Evolutionary conservation across 2,797 vertebrate genomes (phyloP).

Genomic region (Emydoidea blandingii): DNA sequence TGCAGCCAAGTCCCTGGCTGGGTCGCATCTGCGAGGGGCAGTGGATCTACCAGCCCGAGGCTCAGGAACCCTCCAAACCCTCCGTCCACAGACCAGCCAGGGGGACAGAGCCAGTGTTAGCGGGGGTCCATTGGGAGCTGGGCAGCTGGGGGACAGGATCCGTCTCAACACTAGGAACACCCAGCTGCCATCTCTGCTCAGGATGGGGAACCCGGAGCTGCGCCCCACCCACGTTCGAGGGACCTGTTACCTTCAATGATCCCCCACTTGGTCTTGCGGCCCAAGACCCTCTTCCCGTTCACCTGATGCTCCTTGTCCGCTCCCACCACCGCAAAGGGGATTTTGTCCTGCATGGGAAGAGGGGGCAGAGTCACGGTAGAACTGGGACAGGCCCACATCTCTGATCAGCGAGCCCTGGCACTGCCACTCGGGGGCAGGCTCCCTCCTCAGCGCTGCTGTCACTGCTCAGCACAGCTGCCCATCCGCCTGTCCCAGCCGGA

Average conservation of each 20-base stretch:
- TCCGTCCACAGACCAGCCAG: neutral
- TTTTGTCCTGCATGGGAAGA: slow-evolving; percentile 84
- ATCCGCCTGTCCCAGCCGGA: neutral
- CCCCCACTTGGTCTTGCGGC: slow-evolving; percentile 97
- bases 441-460: neutral
- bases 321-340: slow-evolving; percentile 96
- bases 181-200: neutral
- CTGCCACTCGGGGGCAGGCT: neutral
- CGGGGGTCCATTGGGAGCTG: too few species aligned
- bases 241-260: slow-evolving; percentile 91
- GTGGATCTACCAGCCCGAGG: neutral
- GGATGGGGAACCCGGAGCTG: neutral
- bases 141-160: neutral
- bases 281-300: slow-evolving; percentile 93
- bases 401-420: neutral
- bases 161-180: neutral
- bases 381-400: neutral
- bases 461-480: neutral
- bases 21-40: too few species aligned
- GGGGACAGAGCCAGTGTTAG: neutral
- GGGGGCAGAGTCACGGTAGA: neutral
- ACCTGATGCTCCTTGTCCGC: slow-evolving; percentile 94
- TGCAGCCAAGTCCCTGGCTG: too few species aligned
- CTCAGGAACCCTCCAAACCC: too few species aligned
- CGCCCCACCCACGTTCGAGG: neutral